Evolutionary conservation across 2,888 invertebrate genomes (phyloP).

Genomic region (Synanthedon myopaeformis): DNA sequence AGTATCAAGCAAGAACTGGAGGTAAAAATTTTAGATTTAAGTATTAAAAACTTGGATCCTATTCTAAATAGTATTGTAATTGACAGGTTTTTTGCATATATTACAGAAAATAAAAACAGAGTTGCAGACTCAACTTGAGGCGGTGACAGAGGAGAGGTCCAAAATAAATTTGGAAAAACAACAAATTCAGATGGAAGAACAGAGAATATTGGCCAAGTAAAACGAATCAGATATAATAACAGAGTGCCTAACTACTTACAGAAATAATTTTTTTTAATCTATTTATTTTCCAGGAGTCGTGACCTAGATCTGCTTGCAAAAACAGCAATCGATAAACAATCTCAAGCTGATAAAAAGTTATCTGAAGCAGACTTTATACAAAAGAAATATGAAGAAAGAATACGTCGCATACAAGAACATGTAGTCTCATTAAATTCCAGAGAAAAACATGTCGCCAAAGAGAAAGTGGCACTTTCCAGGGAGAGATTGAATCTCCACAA

Average conservation of each 20-base stretch:
- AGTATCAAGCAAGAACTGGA: slow-evolving; percentile 52
- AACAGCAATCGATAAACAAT: slow-evolving; percentile 70
- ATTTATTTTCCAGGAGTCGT: slow-evolving; percentile 35
- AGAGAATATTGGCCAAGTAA: slow-evolving; percentile 53
- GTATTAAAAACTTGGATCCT: neutral
- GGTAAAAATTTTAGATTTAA: slow-evolving; percentile 20
- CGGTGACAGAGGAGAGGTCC: slow-evolving; percentile 47
- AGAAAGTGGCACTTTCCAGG: slow-evolving; percentile 71
- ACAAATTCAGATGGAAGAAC: slow-evolving; percentile 54
- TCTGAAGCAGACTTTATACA: slow-evolving; percentile 67
- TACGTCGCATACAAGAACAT: slow-evolving; percentile 69
- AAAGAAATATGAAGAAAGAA: slow-evolving; percentile 67
- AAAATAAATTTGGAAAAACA: slow-evolving; percentile 53
- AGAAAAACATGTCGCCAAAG: slow-evolving; percentile 72
- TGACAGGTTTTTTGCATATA: neutral
- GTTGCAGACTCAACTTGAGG: slow-evolving; percentile 51
- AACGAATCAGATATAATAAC: slow-evolving; percentile 4
- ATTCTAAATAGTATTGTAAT: neutral
- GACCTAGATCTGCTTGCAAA: slow-evolving; percentile 68
- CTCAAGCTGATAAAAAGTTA: slow-evolving; percentile 67
- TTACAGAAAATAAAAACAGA: slow-evolving; percentile 55
- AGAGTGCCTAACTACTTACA: neutral
- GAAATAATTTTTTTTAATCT: too few relatives aligned
- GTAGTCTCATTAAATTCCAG: slow-evolving; percentile 63
- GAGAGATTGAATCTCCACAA: slow-evolving; percentile 70